These are phyloP conservation scores for Endomychus coccineus DNA, from an alignment of 2,888 invertebrate genomes.

Conservation along the genomic window DNA sequence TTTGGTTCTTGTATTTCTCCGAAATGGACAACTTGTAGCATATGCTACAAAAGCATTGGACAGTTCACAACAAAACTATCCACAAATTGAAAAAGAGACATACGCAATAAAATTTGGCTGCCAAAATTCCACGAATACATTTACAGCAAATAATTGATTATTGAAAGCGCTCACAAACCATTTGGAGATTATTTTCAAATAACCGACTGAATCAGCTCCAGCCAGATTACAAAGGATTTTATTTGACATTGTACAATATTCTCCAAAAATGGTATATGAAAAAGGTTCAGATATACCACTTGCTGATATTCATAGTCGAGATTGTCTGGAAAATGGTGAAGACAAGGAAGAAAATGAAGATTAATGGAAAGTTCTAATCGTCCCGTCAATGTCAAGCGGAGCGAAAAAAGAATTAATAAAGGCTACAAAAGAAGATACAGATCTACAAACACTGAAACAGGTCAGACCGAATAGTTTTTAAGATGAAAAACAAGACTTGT, in stretches of 20 bases:
- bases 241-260: too few species aligned
- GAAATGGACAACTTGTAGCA: constrained; percentile 4
- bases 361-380: too few species aligned
- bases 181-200: constrained; percentile 4
- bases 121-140: too few species aligned
- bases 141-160: constrained; percentile 2
- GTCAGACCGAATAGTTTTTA: neutral
- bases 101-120: constrained; percentile 6
- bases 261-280: too few species aligned
- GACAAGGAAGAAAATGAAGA: constrained; percentile 5
- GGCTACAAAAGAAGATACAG: constrained; percentile 3
- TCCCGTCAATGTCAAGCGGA: too few species aligned
- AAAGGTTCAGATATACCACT: too few species aligned
- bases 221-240: constrained; percentile 6
- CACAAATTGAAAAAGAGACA: constrained; percentile 10
- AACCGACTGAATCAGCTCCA: constrained; percentile 2
- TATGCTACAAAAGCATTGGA: constrained; percentile 5
- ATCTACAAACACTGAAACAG: constrained; percentile 1
- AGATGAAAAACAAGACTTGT: constrained; percentile 1
- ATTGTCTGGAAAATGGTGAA: neutral
- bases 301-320: constrained; percentile 5
- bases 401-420: too few species aligned
- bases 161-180: too few species aligned
- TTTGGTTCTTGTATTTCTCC: too few species aligned
- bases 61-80: constrained; percentile 7